phyloP scores from a whole-genome alignment of 2,113 vertebrate genomes.

The Myanophis thanlyinensis region DNA sequence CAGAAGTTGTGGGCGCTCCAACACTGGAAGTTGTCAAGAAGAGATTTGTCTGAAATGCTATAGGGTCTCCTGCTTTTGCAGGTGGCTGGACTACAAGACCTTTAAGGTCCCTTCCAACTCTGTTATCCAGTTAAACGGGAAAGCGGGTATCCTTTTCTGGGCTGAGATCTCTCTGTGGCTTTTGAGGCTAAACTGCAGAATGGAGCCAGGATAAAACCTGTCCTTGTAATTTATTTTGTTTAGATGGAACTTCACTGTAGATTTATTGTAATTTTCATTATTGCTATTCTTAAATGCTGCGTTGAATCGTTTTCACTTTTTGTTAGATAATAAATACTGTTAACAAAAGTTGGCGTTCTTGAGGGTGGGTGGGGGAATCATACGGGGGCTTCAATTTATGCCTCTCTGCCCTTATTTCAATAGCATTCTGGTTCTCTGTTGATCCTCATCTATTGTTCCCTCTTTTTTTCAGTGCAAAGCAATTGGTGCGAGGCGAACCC shows the following conservation, averaged over 20 bases:
- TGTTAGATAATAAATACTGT: background rate
- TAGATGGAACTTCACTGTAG: background rate
- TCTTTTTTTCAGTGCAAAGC: slow-evolving; percentile 80
- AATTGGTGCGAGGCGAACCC: slow-evolving; percentile 89
- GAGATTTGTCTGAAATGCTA: background rate
- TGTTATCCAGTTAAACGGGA: background rate
- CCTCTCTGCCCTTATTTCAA: background rate
- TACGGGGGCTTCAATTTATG: background rate
- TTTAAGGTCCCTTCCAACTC: background rate
- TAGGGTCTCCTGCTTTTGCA: background rate
- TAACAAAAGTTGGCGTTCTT: background rate
- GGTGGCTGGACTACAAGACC: background rate
- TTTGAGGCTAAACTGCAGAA: background rate
- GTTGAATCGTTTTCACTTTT: background rate
- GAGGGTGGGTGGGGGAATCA: background rate
- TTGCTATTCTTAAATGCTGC: background rate
- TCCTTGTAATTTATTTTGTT: background rate
- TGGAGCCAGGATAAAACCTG: background rate
- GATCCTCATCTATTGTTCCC: background rate
- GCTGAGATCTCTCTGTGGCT: background rate
- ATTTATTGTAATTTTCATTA: background rate
- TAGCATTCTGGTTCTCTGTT: background rate
- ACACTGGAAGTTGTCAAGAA: background rate
- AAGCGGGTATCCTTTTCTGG: background rate
- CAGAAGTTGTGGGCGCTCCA: background rate